A percentile compares a stretch with the other conserved stretches of the same genome.
phyloP scores from a whole-genome alignment of 30 jellyfish, hydroid and myxozoan species.

The Hydractinia symbiolongicarpus region DNA sequence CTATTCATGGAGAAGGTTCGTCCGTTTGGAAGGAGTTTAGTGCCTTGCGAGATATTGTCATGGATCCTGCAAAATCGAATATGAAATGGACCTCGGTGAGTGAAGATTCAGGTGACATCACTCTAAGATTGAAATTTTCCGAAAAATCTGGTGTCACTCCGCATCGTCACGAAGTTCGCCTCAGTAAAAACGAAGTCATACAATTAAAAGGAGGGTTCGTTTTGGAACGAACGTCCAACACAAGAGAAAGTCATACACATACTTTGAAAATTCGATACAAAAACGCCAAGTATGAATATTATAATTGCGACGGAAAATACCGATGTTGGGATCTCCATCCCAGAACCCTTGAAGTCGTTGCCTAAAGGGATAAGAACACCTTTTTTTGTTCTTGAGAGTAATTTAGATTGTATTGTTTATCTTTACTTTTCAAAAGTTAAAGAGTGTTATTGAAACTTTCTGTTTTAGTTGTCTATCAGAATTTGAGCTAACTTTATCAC shows the following conservation, averaged over 20 bases:
- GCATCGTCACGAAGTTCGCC: constrained; percentile 1
- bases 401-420: too few relatives aligned
- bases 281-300: neutral
- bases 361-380: neutral
- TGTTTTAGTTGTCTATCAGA: too few relatives aligned
- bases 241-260: constrained; percentile 4
- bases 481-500: too few relatives aligned
- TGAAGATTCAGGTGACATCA: neutral
- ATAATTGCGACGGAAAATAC: neutral
- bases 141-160: neutral
- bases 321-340: constrained; percentile 7
- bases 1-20: constrained; percentile 92
- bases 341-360: neutral
- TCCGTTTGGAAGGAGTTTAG: constrained; percentile 93
- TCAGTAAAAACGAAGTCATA: neutral
- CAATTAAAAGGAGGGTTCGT: neutral
- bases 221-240: neutral
- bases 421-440: too few relatives aligned
- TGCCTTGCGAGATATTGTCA: constrained; percentile 63
- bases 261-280: neutral
- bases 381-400: too few relatives aligned
- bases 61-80: constrained; percentile 27
- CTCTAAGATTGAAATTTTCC: neutral
- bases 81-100: neutral
- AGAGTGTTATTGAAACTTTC: too few relatives aligned